Conservation (phyloP, 2,797 vertebrate species). For the Rhinoraja longicauda region DNA sequence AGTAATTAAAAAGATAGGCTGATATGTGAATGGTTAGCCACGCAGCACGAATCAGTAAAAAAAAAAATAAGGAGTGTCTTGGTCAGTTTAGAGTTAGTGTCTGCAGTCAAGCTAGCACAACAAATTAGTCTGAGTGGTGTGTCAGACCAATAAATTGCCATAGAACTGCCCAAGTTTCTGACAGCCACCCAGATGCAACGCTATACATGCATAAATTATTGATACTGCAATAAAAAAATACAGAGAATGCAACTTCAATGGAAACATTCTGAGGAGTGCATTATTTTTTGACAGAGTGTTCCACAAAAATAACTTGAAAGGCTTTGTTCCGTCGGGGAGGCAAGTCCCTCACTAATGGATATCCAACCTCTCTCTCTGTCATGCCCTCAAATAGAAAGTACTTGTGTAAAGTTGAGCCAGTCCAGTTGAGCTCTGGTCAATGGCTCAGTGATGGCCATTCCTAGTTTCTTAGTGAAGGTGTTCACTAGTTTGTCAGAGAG, state of each 20-base stretch:
- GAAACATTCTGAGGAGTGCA: not conserved
- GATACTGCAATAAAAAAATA: not conserved
- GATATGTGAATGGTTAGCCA: not conserved
- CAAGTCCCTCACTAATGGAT: too few relatives aligned
- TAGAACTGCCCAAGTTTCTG: not conserved
- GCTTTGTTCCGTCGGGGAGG: too few relatives aligned
- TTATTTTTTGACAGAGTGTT: not conserved
- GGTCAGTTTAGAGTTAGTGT: not conserved
- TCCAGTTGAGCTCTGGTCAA: too few relatives aligned
- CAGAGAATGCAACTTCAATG: not conserved
- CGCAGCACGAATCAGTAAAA: not conserved
- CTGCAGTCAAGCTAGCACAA: not conserved
- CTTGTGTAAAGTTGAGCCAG: too few relatives aligned
- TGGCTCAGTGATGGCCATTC: too few relatives aligned
- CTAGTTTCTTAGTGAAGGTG: too few relatives aligned
- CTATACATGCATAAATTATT: not conserved
- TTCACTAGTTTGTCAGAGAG: too few relatives aligned
- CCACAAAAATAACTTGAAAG: not conserved
- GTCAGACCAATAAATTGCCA: not conserved
- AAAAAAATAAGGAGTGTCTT: not conserved
- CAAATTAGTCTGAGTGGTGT: not conserved
- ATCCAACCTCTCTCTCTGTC: too few relatives aligned
- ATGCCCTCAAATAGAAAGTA: too few relatives aligned
- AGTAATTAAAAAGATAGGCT: not conserved
- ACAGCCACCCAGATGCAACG: not conserved